Evolutionary conservation across 2,797 vertebrate genomes (phyloP).

Genomic region (Cephalopachus bancanus): DNA sequence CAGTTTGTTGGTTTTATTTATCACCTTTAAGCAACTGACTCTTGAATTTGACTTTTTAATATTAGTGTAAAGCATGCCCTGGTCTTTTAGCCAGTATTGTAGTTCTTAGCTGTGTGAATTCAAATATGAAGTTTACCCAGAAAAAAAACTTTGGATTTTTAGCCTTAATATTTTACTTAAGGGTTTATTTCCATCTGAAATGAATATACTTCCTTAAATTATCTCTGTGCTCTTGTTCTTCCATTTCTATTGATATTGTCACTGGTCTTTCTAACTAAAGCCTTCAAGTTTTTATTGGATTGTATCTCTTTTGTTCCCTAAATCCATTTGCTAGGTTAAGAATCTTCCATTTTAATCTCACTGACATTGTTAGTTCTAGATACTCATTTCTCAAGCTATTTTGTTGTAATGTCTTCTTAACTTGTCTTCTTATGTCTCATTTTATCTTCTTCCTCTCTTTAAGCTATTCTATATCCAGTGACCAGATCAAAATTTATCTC

Average conservation of each 20-base stretch:
- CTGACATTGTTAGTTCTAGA: not conserved
- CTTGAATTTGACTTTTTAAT: not conserved
- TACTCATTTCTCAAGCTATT: conserved; percentile 22
- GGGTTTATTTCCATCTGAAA: conserved; percentile 11
- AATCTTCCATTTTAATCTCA: not conserved
- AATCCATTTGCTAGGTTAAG: not conserved
- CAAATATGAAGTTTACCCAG: too few species aligned
- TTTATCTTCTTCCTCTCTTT: not conserved
- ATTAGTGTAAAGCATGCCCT: too few species aligned
- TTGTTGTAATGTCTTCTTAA: not conserved
- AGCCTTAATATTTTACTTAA: not conserved
- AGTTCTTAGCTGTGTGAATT: too few species aligned
- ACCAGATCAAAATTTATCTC: conserved; percentile 3
- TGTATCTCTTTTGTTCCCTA: not conserved
- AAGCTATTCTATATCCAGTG: not conserved
- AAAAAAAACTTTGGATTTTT: not conserved
- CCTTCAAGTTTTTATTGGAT: not conserved
- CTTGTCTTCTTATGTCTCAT: not conserved
- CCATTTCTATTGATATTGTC: not conserved
- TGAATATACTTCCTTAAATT: not conserved
- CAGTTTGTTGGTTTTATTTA: not conserved
- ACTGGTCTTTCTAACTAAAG: not conserved
- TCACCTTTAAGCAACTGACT: not conserved
- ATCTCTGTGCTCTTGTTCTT: not conserved
- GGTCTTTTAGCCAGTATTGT: too few species aligned